A percentile compares a stretch with the other conserved stretches of the same genome.
Conservation (phyloP, 2,888 invertebrate species). For the Orthosia cruda region DNA sequence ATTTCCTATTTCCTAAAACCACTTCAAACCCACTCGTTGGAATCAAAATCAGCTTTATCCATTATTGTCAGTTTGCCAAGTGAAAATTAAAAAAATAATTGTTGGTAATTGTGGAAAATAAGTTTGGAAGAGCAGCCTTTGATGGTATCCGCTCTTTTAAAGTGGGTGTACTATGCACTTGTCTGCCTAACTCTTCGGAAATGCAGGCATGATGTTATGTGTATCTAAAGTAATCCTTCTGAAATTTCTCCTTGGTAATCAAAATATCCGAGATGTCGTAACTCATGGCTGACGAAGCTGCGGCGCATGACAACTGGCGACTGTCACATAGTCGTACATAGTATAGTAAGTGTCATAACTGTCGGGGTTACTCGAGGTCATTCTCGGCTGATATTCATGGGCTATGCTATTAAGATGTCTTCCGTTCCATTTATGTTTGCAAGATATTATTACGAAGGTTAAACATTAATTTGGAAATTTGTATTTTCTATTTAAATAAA, state of each 20-base stretch:
- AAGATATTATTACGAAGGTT: background rate
- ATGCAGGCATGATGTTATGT: too few relatives aligned
- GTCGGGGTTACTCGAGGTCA: constrained; percentile 42
- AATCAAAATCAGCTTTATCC: too few relatives aligned
- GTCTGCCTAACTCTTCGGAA: too few relatives aligned
- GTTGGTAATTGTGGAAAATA: too few relatives aligned
- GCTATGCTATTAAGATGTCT: background rate
- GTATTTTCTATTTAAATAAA: too few relatives aligned
- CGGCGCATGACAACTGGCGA: constrained; percentile 47
- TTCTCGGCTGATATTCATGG: background rate
- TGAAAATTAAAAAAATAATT: too few relatives aligned
- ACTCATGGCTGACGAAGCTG: constrained; percentile 35
- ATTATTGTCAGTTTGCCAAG: too few relatives aligned
- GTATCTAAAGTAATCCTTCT: constrained; percentile 22
- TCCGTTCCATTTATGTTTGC: background rate
- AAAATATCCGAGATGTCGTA: constrained; percentile 27
- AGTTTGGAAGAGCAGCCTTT: too few relatives aligned
- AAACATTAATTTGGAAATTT: background rate
- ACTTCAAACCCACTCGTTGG: too few relatives aligned
- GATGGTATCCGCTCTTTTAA: too few relatives aligned
- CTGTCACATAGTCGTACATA: constrained; percentile 11
- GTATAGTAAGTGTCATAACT: constrained; percentile 1
- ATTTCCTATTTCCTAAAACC: too few relatives aligned
- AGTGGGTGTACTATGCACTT: too few relatives aligned
- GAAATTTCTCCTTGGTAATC: background rate